Percentiles rank a stretch among this genome's conserved stretches.
Evolutionary conservation across 2,888 invertebrate genomes (phyloP).

Genomic region (Nephrotoma appendiculata): DNA sequence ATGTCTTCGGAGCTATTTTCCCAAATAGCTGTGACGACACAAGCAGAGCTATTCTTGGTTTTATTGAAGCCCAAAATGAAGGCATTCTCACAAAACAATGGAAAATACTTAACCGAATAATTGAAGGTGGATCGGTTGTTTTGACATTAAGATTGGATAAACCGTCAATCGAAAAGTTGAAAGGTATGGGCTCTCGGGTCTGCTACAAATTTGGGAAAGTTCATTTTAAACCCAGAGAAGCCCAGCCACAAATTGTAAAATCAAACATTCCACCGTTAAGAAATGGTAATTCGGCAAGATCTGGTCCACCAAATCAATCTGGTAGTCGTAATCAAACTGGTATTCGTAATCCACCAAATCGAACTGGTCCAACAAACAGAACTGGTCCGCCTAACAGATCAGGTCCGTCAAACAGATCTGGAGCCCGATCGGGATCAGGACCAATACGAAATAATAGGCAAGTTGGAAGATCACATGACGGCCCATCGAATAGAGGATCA

Average conservation of each 20-base stretch:
- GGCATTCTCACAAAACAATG: neutral
- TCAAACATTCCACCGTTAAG: neutral
- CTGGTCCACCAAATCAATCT: neutral
- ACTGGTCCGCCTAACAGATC: neutral
- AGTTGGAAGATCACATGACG: neutral
- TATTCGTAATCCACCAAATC: neutral
- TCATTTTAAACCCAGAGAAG: neutral
- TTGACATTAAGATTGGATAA: neutral
- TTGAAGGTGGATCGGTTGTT: neutral
- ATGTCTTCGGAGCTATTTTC: neutral
- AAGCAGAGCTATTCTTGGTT: neutral
- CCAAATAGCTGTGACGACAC: neutral
- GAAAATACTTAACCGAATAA: neutral
- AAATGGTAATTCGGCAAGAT: neutral
- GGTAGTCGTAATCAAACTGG: neutral
- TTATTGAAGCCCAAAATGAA: neutral
- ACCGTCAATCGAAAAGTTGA: neutral
- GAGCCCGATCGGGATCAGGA: neutral
- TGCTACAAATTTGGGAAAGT: neutral
- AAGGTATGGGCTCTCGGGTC: neutral
- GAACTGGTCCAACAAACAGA: neutral
- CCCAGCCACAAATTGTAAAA: neutral
- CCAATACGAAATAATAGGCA: neutral
- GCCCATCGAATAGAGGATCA: neutral
- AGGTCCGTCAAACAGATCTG: neutral